Conservation (phyloP, 1,140 invertebrate species). For the Neodiprion lecontei region DNA sequence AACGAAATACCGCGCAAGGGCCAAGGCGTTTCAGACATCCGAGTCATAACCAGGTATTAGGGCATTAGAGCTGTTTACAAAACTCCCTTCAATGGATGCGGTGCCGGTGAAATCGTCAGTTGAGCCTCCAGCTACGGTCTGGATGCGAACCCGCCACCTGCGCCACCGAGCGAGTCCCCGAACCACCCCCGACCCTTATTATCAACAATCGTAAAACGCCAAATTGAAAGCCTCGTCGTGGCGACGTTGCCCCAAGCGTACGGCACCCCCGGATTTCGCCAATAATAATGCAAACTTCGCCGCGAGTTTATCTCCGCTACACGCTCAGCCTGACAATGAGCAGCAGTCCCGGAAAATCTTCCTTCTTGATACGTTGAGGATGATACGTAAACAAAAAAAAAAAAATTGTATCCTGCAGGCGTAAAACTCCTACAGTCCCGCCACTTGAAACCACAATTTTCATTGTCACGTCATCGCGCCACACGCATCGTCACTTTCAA, state of each 20-base stretch:
- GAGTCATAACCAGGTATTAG: slow-evolving; percentile 61
- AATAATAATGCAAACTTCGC: neutral
- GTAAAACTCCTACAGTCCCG: too few relatives aligned
- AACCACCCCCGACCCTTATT: slow-evolving; percentile 50
- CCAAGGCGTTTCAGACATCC: slow-evolving; percentile 21
- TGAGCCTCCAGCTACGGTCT: neutral
- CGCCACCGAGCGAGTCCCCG: too few relatives aligned
- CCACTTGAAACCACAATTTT: too few relatives aligned
- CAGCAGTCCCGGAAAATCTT: too few relatives aligned
- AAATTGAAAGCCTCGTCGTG: slow-evolving; percentile 54
- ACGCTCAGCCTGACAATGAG: too few relatives aligned
- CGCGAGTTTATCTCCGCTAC: too few relatives aligned
- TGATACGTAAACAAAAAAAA: too few relatives aligned
- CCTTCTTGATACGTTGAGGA: too few relatives aligned
- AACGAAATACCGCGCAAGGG: slow-evolving; percentile 27
- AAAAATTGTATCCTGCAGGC: too few relatives aligned
- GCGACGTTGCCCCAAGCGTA: neutral
- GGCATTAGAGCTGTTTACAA: slow-evolving; percentile 49
- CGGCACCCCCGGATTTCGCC: neutral
- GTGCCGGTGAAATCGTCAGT: neutral
- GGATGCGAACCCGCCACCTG: neutral
- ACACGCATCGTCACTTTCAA: too few relatives aligned
- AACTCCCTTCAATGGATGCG: slow-evolving; percentile 27
- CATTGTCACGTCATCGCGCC: too few relatives aligned
- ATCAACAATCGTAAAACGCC: slow-evolving; percentile 63